Conservation (phyloP, 2,888 invertebrate genomes). For the Plebejus anna region DNA sequence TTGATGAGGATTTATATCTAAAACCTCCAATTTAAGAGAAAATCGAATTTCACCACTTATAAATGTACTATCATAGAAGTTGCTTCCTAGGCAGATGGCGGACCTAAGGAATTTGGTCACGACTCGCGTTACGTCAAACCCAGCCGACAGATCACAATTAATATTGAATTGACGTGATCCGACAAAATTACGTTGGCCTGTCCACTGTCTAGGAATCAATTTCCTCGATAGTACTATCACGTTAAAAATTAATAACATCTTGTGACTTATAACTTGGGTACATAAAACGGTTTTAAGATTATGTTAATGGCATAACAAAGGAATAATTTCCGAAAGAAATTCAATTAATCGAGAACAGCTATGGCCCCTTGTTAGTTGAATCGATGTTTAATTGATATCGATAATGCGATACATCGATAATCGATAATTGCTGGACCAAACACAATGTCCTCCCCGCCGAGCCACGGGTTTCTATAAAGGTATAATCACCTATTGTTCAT, state of each 20-base stretch:
- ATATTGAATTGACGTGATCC: too few species aligned
- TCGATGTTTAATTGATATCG: slow-evolving; percentile 67
- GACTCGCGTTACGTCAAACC: too few species aligned
- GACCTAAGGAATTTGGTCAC: too few species aligned
- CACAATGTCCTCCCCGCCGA: slow-evolving; percentile 68
- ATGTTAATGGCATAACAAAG: slow-evolving; percentile 2
- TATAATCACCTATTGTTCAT: slow-evolving; percentile 76
- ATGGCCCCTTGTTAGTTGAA: slow-evolving; percentile 74
- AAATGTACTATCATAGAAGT: too few species aligned
- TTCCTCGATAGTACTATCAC: too few species aligned
- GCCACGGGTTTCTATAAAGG: slow-evolving; percentile 67
- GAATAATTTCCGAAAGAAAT: slow-evolving; percentile 40
- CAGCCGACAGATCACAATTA: too few species aligned
- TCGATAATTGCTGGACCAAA: slow-evolving; percentile 58
- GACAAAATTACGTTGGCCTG: too few species aligned
- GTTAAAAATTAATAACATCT: neutral
- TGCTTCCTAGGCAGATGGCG: too few species aligned
- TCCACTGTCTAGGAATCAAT: too few species aligned
- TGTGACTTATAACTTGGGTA: neutral
- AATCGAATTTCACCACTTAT: neutral
- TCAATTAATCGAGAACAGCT: slow-evolving; percentile 74
- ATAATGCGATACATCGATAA: slow-evolving; percentile 43
- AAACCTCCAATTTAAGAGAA: neutral
- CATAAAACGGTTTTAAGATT: neutral
- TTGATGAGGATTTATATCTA: neutral